Percentiles rank a stretch among this genome's conserved stretches.
phyloP scores from a whole-genome alignment of 2,113 vertebrate species.

The Ia io region DNA sequence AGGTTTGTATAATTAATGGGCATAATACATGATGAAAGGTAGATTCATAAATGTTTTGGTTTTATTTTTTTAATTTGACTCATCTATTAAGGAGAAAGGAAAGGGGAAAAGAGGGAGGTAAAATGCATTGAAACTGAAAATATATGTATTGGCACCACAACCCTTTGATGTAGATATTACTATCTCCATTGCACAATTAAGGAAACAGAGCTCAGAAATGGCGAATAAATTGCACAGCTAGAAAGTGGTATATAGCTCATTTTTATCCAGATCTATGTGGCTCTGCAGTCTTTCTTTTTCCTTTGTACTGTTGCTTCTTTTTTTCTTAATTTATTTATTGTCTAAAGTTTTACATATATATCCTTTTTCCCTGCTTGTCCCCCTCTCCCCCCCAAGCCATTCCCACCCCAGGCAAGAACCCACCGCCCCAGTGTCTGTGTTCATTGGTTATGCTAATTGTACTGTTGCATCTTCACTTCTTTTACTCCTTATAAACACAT shows the following conservation, averaged over 20 bases:
- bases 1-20: conserved; percentile 52
- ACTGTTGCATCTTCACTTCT: not conserved
- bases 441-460: not conserved
- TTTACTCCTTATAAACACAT: not conserved
- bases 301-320: not conserved
- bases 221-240: not conserved
- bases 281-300: not conserved
- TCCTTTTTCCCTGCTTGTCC: too few relatives aligned
- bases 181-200: not conserved
- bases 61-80: conserved; percentile 23
- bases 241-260: not conserved
- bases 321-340: too few relatives aligned
- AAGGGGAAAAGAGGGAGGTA: not conserved
- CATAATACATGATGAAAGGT: not conserved
- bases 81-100: not conserved
- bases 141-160: not conserved
- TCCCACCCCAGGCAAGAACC: too few relatives aligned
- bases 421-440: too few relatives aligned
- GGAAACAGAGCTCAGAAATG: not conserved
- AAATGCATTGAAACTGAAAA: not conserved
- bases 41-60: not conserved
- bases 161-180: not conserved
- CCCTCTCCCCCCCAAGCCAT: too few relatives aligned
- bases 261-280: not conserved
- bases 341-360: too few relatives aligned